Base-by-base conservation (phyloP, 2,113 vertebrate genomes). In the Fulica atra region DNA sequence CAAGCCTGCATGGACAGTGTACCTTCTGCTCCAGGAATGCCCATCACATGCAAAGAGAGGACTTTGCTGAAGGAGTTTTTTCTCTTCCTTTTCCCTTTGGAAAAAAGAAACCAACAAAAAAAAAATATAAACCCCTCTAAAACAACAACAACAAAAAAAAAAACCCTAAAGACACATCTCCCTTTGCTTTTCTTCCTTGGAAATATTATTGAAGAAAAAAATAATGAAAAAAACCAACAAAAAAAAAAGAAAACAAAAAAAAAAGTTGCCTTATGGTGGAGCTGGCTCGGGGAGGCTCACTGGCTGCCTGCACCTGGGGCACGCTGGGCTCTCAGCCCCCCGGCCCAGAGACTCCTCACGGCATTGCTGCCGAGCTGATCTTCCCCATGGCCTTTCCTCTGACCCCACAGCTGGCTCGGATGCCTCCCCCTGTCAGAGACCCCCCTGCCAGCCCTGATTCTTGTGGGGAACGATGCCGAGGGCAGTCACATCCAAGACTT, bases 181-280 rank as follows among this genome's bases (percentile, higher is more conserved):
- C 94, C 89, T 97, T 96, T 97, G 96, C 97, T 98, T 98, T 98
- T 97, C 96, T 98, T 98, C 98, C 97, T 98, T 97, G 97, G 94
- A 98, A 96, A 97, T 97, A 97, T 61, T 96, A 97, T 95, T 98
- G 96, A 97, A 96, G 96, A 95, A 94, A 80, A 92, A 69, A 81
- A 28, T 48, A 42, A 10, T 2, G 13, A 13, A 80, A 53, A 48
- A 64, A 25, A 38, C 23, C 24, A 14, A 14, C 13, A 21, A 81
- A 44, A 40, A 69, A 48, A 57, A 57, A 83, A 77, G 36, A 53
- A 69, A 74, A 48, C 33, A 93, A 85, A 95, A 86, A 69, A 93
- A 97, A 98, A 97, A 95, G 97, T 98, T 98, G 98, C 98, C 98
- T 98, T 98, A 98, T 95, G 97, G 97, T 98, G 97, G 97, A 98